These are phyloP conservation scores for Myotis lucifugus DNA, from an alignment of 2,113 vertebrate species.

Conservation along the genomic window DNA sequence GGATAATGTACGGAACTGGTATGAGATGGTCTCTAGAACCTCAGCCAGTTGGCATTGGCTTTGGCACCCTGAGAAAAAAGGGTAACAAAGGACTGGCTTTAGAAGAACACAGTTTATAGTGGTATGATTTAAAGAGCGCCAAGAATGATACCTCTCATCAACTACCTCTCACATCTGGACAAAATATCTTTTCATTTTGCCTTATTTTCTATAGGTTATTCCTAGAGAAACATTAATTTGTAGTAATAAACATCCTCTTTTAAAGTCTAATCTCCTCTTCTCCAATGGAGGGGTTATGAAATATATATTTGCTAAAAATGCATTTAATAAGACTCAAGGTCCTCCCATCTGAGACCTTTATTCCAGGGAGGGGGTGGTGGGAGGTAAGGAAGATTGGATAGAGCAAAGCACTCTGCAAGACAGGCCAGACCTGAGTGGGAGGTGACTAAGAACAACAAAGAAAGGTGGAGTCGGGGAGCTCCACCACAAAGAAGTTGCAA, in stretches of 20 bases:
- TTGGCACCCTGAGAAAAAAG: not conserved
- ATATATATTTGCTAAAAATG: not conserved
- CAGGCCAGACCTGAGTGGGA: not conserved
- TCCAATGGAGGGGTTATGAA: not conserved
- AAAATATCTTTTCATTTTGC: not conserved
- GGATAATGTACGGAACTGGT: not conserved
- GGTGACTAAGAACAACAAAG: too few species aligned
- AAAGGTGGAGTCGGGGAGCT: not conserved
- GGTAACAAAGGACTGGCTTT: not conserved
- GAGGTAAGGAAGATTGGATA: not conserved
- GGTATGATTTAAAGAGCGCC: not conserved
- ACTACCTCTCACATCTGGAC: not conserved
- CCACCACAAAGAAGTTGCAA: not conserved
- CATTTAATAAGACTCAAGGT: not conserved
- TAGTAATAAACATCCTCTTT: not conserved
- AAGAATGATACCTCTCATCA: not conserved
- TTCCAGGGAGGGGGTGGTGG: rapidly evolving
- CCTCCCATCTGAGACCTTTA: not conserved
- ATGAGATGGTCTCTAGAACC: not conserved
- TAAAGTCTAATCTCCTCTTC: not conserved
- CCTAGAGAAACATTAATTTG: not conserved
- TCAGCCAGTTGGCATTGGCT: not conserved
- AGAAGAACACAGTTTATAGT: not conserved
- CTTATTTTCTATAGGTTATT: not conserved
- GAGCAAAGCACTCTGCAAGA: too few species aligned